Conservation (phyloP, 64 coral and sea anemone species). For the Cladopsammia gracilis region DNA sequence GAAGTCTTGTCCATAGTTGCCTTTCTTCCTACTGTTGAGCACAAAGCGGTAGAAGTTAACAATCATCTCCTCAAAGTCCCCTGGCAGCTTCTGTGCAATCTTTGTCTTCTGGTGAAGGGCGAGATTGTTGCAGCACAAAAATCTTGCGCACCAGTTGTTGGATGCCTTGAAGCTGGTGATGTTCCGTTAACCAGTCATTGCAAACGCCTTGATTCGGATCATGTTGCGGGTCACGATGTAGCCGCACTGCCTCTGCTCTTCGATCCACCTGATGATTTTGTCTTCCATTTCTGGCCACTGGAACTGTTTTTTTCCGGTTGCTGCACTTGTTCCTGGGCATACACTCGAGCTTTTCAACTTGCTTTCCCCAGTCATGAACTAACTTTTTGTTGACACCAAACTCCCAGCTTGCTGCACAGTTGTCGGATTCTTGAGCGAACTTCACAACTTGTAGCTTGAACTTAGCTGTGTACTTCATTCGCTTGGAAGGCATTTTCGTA, state of each 20-base stretch:
- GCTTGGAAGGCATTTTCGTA: neutral
- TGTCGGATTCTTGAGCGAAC: slow-evolving; percentile 51
- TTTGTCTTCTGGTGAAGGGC: too few species aligned
- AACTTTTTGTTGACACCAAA: slow-evolving; percentile 66
- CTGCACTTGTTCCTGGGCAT: too few species aligned
- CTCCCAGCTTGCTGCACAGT: too few species aligned
- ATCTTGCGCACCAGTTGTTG: too few species aligned
- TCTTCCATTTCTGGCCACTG: neutral
- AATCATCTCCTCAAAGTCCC: too few species aligned
- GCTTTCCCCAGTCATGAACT: slow-evolving; percentile 40
- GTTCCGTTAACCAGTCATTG: neutral
- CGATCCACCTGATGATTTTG: neutral
- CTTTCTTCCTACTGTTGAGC: neutral
- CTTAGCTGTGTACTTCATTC: slow-evolving; percentile 28
- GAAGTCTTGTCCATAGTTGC: neutral
- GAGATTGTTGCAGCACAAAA: neutral
- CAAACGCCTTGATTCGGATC: neutral
- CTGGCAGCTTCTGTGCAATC: slow-evolving; percentile 11
- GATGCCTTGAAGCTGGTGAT: slow-evolving; percentile 5
- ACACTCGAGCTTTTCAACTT: slow-evolving; percentile 33
- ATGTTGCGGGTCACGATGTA: slow-evolving; percentile 29
- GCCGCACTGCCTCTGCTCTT: slow-evolving; percentile 17
- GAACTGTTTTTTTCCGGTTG: neutral
- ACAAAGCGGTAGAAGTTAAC: too few species aligned
- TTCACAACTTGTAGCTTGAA: slow-evolving; percentile 59